Base-by-base conservation (phyloP, 2,888 invertebrate genomes). In the Drosophila anomalipes region DNA sequence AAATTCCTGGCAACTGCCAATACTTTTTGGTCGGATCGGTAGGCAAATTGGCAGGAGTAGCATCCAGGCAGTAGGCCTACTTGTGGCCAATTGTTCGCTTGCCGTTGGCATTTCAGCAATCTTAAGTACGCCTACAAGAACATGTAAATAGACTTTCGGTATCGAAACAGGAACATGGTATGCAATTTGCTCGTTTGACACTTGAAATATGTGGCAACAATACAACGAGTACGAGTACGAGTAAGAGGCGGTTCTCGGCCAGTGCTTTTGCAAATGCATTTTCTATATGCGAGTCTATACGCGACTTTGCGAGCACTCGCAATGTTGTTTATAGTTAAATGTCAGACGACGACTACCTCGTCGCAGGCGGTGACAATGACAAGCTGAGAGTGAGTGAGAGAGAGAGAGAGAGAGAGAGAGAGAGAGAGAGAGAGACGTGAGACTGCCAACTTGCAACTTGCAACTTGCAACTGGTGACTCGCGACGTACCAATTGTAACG, bases 151-250 rank as follows among this genome's bases (percentile, higher is more conserved):
- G 91, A 91, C 91, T 91, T 87, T 91, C 83, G 79, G 82, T 90
- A 91, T 86, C 88, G 82, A 82, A 81, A 81, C 80, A 82, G 86
- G 86, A 84, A 88, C 89, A 85, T 85, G 92, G 91, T 91, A 91
- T 91, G 91, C 92, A 92, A 92, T 92, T 92, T 92, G 92, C 92
- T 92, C 86, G 91, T 88, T 91, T 92, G 92, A 92, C 92, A 92
- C 92, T 91, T 91, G 86, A 90, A 92, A 92, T 89, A 92, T 92
- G 91, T 89, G 89, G 89, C 90, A 90, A 83, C 89, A 86, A 86
- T 81, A 82, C 78, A 62, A 16, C 61, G 39, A 69, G 33, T 59
- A 49, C 70, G 51, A 60, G 37, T 63, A 37, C 53, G 56, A 59
- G 51, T 58, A 58, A 39, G 26, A 65, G 64, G 70, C 74, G 69